phyloP scores from a whole-genome alignment of 2,113 vertebrate species.

The Oncorhynchus masou region DNA sequence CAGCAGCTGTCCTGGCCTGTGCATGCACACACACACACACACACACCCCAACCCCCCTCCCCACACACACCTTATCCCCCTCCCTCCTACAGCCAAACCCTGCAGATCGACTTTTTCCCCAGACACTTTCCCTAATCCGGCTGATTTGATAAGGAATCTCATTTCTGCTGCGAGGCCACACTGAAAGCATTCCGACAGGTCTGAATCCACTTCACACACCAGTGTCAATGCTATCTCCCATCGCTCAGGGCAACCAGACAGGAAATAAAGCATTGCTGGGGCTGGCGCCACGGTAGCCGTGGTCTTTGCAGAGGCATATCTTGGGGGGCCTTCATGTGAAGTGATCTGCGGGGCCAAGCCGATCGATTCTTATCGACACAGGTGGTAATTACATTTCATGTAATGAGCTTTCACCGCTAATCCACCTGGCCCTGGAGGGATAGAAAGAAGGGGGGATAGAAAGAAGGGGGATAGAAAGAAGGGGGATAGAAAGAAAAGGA shows the following conservation, averaged over 20 bases:
- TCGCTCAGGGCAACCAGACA: conserved; percentile 57
- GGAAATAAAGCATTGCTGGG: conserved; percentile 48
- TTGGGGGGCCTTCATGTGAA: conserved; percentile 37
- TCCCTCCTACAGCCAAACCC: neutral
- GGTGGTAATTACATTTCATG: conserved; percentile 74
- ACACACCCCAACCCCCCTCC: no score
- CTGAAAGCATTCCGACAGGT: conserved; percentile 60
- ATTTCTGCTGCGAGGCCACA: conserved; percentile 44
- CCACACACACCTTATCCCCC: neutral
- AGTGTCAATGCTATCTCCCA: conserved; percentile 71
- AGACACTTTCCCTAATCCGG: conserved; percentile 63
- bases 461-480: neutral
- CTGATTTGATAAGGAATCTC: conserved; percentile 73
- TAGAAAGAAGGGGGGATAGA: conserved; percentile 31
- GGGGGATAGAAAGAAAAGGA: conserved; percentile 29
- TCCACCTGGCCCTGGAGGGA: conserved; percentile 58
- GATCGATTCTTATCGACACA: conserved; percentile 70
- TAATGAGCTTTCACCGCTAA: conserved; percentile 64
- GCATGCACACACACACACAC: neutral
- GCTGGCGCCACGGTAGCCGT: neutral
- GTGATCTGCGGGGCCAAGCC: conserved; percentile 43
- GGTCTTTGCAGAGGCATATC: conserved; percentile 17
- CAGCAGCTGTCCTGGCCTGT: neutral
- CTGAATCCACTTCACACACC: conserved; percentile 59
- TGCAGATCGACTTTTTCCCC: conserved; percentile 51